phyloP scores from a whole-genome alignment of 1,140 invertebrate genomes.

The Limonius californicus region DNA sequence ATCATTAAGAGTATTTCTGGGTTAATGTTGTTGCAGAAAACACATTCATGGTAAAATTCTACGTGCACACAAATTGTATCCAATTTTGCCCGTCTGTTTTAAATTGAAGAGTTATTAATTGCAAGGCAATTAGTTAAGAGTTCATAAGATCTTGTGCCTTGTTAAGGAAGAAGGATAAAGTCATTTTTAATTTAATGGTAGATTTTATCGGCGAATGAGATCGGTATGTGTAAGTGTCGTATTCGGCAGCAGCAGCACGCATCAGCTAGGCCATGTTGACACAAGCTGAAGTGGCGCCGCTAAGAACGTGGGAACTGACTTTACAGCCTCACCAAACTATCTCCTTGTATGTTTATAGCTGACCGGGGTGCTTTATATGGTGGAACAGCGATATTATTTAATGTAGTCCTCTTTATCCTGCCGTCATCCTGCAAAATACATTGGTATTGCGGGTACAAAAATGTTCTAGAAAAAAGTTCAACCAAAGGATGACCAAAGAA shows the following conservation, averaged over 20 bases:
- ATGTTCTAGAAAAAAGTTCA: neutral
- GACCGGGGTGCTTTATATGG: neutral
- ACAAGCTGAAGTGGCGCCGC: slow-evolving; percentile 7
- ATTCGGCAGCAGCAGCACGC: neutral
- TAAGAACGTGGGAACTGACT: slow-evolving; percentile 12
- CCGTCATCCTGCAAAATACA: neutral
- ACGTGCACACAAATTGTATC: too few species aligned
- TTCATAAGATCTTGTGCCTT: too few species aligned
- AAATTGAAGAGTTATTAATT: too few species aligned
- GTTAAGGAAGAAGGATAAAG: slow-evolving; percentile 1
- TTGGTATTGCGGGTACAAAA: neutral
- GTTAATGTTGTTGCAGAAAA: too few species aligned
- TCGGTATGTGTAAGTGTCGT: slow-evolving; percentile 12
- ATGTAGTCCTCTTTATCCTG: neutral
- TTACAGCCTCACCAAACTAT: neutral
- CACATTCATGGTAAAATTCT: too few species aligned
- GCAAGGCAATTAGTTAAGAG: too few species aligned
- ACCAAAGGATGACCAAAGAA: neutral
- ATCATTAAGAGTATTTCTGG: too few species aligned
- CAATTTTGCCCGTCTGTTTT: too few species aligned
- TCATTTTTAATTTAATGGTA: slow-evolving; percentile 3
- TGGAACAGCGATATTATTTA: neutral
- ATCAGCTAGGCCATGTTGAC: slow-evolving; percentile 2
- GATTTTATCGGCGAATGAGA: slow-evolving; percentile 6
- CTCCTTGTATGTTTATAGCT: slow-evolving; percentile 4